Base-by-base conservation (phyloP, 2,888 invertebrate species). In the Hybos culiciformis region DNA sequence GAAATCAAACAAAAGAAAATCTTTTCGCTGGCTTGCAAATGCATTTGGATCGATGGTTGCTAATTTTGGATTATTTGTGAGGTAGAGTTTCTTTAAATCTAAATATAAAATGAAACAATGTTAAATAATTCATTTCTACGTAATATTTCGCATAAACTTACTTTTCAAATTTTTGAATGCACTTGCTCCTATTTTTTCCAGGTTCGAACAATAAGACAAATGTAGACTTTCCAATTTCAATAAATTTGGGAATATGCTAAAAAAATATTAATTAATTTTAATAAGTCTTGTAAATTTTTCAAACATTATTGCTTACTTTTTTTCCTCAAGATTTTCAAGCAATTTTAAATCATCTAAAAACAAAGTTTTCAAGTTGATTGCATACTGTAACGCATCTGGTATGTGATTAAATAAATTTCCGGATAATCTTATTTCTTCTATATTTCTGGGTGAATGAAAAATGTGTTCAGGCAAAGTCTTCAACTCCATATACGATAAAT, bases 311-410 rank as follows among this genome's bases (percentile, higher is more conserved):
- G 49, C 57, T 55, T 57, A 69, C 70, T 64, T 64, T 1, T 54
- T 50, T 40, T 58, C 57, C 6, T 73, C 72, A 14, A 86, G 53
- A 43, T 69, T 63, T 3, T 59, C 58, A 40, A 87, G 77, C 0
- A 78, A 79, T 60, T 86, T 86, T 48, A n/a, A n/a, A n/a, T 78
- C 76, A 54, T 83, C 78, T 18, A 87, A 59, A 42, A 74, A 74
- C 9, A 87, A 61, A 39, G 63, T 71, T 42, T 76, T 61, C 40
- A 87, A 61, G 48, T 71, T 71, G 43, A 70, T 70, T 0, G 77
- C 73, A 44, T 75, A 73, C 2, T 66, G 69, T 17, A 87, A 55
- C 23, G 75, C 75, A 7, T 66, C 61, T 0, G 85, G 85, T 0
- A 82, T 60, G 1, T 63, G 59, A 0, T 60, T 59, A 14, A 84